Percentiles rank a stretch among this genome's conserved stretches.
Conservation (phyloP, 1,140 invertebrate genomes). For the Maniola jurtina region DNA sequence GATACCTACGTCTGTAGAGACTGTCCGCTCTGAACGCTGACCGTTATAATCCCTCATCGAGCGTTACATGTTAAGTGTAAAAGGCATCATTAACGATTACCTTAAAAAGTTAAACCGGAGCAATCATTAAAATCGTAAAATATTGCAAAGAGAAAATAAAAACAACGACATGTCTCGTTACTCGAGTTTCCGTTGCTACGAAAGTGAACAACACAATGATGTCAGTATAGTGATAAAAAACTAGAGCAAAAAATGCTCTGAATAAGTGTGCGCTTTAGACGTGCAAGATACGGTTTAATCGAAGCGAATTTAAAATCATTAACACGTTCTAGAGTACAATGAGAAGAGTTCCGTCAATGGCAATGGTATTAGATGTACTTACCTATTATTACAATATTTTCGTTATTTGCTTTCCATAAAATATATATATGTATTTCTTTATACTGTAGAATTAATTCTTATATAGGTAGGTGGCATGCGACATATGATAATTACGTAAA, state of each 20-base stretch:
- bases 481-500: not conserved
- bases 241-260: slow-evolving; percentile 61
- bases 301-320: slow-evolving; percentile 33
- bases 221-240: slow-evolving; percentile 63
- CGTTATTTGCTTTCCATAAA: not conserved
- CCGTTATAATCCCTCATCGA: slow-evolving; percentile 73
- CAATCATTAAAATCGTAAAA: slow-evolving; percentile 74
- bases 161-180: slow-evolving; percentile 65
- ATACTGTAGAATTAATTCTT: not conserved
- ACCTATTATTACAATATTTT: not conserved
- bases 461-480: not conserved
- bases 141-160: slow-evolving; percentile 68
- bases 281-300: slow-evolving; percentile 50
- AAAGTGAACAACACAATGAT: slow-evolving; percentile 73
- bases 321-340: slow-evolving; percentile 22
- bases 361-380: not conserved
- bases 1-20: slow-evolving; percentile 41
- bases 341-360: slow-evolving; percentile 8
- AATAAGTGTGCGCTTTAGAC: slow-evolving; percentile 54
- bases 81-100: slow-evolving; percentile 74
- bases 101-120: slow-evolving; percentile 74
- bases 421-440: not conserved
- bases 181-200: slow-evolving; percentile 71
- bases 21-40: slow-evolving; percentile 47
- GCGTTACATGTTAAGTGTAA: slow-evolving; percentile 67